Percentiles rank a stretch among this genome's conserved stretches.
phyloP scores from a whole-genome alignment of 2,113 vertebrate species.

The Irena cyanogastra region DNA sequence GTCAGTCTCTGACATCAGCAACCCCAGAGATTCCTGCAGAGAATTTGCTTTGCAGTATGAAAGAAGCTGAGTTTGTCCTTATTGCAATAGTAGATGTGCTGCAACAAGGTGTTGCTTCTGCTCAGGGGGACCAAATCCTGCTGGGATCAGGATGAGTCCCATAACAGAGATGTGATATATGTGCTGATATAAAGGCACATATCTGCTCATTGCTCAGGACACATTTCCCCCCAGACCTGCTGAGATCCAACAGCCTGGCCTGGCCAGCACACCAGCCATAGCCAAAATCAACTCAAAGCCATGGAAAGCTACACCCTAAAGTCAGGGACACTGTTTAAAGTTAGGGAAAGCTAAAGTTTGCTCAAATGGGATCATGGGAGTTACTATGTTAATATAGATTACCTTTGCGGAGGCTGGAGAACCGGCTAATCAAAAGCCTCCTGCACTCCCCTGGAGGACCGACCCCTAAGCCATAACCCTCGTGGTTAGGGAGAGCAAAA shows the following conservation, averaged over 20 bases:
- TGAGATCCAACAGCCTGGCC: neutral
- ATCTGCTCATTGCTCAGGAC: neutral
- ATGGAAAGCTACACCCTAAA: neutral
- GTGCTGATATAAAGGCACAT: neutral
- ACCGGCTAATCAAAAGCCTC: too few species aligned
- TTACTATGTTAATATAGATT: neutral
- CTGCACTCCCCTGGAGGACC: too few species aligned
- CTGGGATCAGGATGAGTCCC: neutral
- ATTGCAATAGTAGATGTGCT: fast-evolving
- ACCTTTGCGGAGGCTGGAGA: too few species aligned
- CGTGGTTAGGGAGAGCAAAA: too few species aligned
- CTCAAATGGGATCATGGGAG: neutral
- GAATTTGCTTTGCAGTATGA: neutral
- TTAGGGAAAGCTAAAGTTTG: neutral
- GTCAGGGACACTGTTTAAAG: neutral
- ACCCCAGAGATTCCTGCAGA: neutral
- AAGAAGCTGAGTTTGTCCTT: neutral
- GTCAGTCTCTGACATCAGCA: neutral
- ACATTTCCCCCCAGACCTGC: fast-evolving
- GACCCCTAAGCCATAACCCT: too few species aligned
- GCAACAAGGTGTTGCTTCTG: neutral
- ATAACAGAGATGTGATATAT: fast-evolving
- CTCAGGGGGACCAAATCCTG: neutral
- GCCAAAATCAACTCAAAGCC: neutral
- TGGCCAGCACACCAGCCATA: neutral